Percentiles rank a stretch among this genome's conserved stretches.
Conservation (phyloP, 1,140 invertebrate genomes). For the Brachionus calyciflorus region DNA sequence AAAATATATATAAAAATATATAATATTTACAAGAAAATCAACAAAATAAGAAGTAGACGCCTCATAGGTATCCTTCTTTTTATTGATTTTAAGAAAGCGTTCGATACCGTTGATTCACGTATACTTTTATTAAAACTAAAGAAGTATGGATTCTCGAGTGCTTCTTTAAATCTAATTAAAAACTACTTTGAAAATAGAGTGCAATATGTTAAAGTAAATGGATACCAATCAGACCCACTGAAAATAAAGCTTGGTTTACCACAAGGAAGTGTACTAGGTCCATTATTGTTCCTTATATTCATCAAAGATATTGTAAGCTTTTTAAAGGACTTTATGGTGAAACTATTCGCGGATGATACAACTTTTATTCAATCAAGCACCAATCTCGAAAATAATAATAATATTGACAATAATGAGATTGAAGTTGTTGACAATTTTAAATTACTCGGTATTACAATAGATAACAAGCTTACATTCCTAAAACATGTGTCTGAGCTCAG, state of each 20-base stretch:
- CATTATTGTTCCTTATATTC: constrained; percentile 42
- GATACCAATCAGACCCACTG: neutral
- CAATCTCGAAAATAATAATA: no score
- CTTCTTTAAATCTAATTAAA: neutral
- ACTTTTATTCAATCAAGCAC: neutral
- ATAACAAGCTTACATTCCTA: no score
- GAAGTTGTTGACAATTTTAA: no score
- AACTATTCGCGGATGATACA: neutral
- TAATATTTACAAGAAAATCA: no score
- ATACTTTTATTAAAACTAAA: neutral
- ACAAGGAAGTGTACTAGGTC: constrained; percentile 21
- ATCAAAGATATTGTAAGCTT: constrained; percentile 44
- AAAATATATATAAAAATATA: no score
- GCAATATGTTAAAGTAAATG: neutral
- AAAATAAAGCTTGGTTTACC: neutral
- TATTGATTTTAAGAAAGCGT: neutral
- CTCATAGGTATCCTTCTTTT: neutral
- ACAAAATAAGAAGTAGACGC: neutral
- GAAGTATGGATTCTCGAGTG: neutral
- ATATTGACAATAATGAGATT: no score
- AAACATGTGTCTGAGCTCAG: no score
- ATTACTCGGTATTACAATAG: no score
- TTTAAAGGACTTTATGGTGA: no score
- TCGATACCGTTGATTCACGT: neutral
- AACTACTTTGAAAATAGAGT: neutral